These are phyloP conservation scores for Lathamus discolor DNA, from an alignment of 2,113 vertebrate genomes.

Conservation along the genomic window DNA sequence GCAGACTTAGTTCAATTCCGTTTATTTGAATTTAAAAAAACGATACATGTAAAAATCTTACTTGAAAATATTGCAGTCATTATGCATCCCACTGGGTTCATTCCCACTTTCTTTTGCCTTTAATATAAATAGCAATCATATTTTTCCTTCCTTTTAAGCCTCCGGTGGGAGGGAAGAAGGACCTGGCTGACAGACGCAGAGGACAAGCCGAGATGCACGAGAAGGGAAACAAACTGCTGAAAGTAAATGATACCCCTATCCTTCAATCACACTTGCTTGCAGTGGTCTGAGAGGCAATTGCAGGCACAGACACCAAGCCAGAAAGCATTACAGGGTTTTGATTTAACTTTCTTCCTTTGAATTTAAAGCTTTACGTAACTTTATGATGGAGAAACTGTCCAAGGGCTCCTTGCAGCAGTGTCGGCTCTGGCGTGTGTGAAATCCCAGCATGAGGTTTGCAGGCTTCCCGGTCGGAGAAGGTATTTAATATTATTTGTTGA, in stretches of 20 bases:
- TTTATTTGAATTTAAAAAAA: neutral
- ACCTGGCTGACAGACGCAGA: fast-evolving
- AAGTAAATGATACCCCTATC: neutral
- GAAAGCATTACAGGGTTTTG: neutral
- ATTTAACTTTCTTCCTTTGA: neutral
- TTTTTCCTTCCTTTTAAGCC: neutral
- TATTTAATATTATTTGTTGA: neutral
- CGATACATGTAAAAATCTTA: neutral
- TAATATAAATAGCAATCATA: neutral
- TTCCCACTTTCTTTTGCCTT: neutral
- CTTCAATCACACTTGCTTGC: fast-evolving
- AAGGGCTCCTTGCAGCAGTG: neutral
- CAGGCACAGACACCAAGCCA: neutral
- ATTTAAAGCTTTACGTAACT: neutral
- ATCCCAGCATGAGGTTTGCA: neutral
- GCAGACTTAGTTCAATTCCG: neutral
- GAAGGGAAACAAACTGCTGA: neutral
- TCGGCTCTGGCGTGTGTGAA: fast-evolving
- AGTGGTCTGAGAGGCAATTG: neutral
- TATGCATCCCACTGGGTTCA: neutral
- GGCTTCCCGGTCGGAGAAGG: neutral
- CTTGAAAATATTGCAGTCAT: neutral
- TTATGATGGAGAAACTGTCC: neutral
- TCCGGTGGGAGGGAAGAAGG: neutral
- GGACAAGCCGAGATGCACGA: fast-evolving